Percentiles rank a stretch among this genome's conserved stretches.
Conservation (phyloP, 2,797 vertebrate species). For the Acanthurus lineatus region DNA sequence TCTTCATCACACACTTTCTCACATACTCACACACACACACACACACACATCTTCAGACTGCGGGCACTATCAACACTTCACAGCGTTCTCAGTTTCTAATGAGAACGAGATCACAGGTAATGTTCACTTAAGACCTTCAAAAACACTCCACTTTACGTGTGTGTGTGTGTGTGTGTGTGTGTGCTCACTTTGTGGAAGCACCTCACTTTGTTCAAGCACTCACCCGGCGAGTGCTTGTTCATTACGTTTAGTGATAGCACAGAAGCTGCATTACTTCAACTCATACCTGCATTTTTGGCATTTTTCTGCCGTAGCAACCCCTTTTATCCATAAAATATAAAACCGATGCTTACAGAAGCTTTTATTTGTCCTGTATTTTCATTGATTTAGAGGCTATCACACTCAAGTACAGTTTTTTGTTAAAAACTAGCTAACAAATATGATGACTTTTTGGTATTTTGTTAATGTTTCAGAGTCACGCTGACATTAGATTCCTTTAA, state of each 20-base stretch:
- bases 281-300: conserved; percentile 10
- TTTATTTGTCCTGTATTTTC: no score
- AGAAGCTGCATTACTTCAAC: background rate
- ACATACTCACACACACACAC: conserved; percentile 13
- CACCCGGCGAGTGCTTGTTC: conserved; percentile 36
- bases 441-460: no score
- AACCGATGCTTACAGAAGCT: background rate
- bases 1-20: conserved; percentile 23
- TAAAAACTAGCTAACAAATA: no score
- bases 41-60: conserved; percentile 52
- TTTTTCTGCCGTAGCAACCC: conserved; percentile 3
- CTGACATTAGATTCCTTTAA: no score
- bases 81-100: conserved; percentile 70
- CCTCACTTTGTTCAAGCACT: conserved; percentile 47
- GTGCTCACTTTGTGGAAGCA: conserved; percentile 75
- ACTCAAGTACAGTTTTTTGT: no score
- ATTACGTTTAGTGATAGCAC: conserved; percentile 23
- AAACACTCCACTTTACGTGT: conserved; percentile 69
- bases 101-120: conserved; percentile 76
- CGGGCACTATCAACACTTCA: conserved; percentile 65
- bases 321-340: background rate
- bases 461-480: no score
- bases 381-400: no score
- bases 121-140: conserved; percentile 75
- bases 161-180: conserved; percentile 23